Base-by-base conservation (phyloP, 2,888 invertebrate species). In the Coenonympha arcania region DNA sequence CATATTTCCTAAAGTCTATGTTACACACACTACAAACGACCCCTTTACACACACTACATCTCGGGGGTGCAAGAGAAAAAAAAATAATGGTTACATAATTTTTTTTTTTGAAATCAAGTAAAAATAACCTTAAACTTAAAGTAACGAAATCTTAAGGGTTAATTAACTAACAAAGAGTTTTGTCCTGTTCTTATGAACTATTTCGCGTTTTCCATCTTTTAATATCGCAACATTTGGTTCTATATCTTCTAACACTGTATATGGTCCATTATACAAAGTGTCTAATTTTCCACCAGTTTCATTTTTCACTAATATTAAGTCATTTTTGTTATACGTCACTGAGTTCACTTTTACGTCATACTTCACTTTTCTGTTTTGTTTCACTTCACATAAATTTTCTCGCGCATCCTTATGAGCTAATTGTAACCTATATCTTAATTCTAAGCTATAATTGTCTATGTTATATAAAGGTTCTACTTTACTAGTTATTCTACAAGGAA, bases 391-490 rank as follows among this genome's bases (percentile, higher is more conserved):
- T 16, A 16, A 33, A 46, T 56, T 51, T 15, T 42, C 36, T 24
- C 22, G 43, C 11, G 50, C 55, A 34, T 55, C 55, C 6, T 18
- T 42, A 33, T 50, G 48, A 26, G 48, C 34, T 43, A 22, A 30
- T 43, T 46, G 50, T 56, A 49, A 11, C n/a, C n/a, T n/a, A n/a
- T n/a, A n/a, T n/a, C n/a, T n/a, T n/a, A n/a, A n/a, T n/a, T n/a
- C n/a, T n/a, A 20, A 36, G 3, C 39, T 24, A 37, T 54, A 54
- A 45, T 45, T 22, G 8, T 52, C 39, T 28, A 22, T 33, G 30
- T 39, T 37, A 34, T 52, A 55, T 30, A 52, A 19, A 6, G 51
- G 55, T 26, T 50, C 44, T 39, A 52, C 20, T 4, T 11, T 5
- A 28, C 28, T 9, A 11, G 4, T 39, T 33, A 52, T 30, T 46